A percentile compares a stretch with the other conserved stretches of the same genome.
phyloP scores from a whole-genome alignment of 2,113 vertebrate species.

The Brienomyrus longianalis region DNA sequence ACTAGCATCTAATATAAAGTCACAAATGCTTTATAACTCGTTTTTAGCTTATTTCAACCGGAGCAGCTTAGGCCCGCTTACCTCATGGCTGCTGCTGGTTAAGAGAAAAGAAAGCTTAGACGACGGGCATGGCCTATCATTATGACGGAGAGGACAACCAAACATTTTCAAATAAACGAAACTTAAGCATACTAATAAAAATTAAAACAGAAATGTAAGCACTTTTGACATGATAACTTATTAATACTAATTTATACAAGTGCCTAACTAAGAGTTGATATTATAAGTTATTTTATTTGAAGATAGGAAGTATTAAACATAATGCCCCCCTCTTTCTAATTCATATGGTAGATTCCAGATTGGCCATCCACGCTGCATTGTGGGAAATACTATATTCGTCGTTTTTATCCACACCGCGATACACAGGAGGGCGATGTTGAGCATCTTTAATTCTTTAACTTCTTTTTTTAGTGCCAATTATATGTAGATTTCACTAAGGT shows the following conservation, averaged over 20 bases:
- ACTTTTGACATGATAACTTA: no score
- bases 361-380: neutral
- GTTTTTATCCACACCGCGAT: neutral
- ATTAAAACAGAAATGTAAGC: neutral
- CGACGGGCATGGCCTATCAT: conserved; percentile 48
- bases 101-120: conserved; percentile 55
- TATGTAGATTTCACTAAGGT: neutral
- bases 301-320: neutral
- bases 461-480: neutral
- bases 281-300: neutral
- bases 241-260: neutral
- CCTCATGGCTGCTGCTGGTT: conserved; percentile 67
- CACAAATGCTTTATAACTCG: neutral
- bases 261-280: neutral
- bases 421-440: conserved; percentile 20
- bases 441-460: neutral
- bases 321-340: neutral
- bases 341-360: conserved; percentile 25
- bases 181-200: neutral
- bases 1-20: neutral
- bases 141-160: conserved; percentile 43
- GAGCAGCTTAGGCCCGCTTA: conserved; percentile 28
- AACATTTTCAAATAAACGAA: conserved; percentile 4
- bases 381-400: neutral
- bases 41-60: conserved; percentile 13